Evolutionary conservation across 1,140 invertebrate genomes (phyloP), one percentile per base, ranked within the genome.

Genomic region (Whitmania pigra): DNA sequence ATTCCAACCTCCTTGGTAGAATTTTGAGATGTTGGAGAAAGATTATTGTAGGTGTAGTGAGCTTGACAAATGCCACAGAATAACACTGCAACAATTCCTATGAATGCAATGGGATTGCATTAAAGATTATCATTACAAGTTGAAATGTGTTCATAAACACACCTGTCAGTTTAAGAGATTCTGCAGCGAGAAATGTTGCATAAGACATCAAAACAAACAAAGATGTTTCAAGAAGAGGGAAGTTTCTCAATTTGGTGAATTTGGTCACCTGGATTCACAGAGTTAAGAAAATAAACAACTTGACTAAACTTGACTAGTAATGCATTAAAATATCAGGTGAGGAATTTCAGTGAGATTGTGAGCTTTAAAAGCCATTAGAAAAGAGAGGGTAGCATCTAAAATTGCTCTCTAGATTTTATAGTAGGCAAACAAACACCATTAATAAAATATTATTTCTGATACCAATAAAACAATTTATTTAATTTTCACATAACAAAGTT

Each of bases 61-160:
- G 96, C 96, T 84, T 99, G 96, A 77, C 92, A 97, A 76, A 99
- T 98, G 31, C 95, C 95, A 85, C 95, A 98, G 82, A 98, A 98
- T 67, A 99, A 81, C 0, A 98, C 94, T 73, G 95, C 91, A 71
- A 83, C 81, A 77, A 83, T 86, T 88, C 93, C 94, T 80, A 93
- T 92, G 83, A 69, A 70, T 63, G 57, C 57, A 63, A 63, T 25
- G 29, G 13, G 20, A 15, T 25, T n/a, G 18, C 9, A n/a, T 25
- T 63, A 13, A 63, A n/a, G 22, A 63, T 63, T 63, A 63, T 7
- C 3, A 22, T 63, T 31, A 13, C 57, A 63, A 22, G 18, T 63
- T 20, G 20, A 0, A n/a, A 18, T 15, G 29, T n/a, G 18, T 11
- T 22, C 18, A 0, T 63, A 63, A 63, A 63, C 22, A 27, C 85